phyloP scores from a whole-genome alignment of 2,888 invertebrate species.

The Eupithecia centaureata region DNA sequence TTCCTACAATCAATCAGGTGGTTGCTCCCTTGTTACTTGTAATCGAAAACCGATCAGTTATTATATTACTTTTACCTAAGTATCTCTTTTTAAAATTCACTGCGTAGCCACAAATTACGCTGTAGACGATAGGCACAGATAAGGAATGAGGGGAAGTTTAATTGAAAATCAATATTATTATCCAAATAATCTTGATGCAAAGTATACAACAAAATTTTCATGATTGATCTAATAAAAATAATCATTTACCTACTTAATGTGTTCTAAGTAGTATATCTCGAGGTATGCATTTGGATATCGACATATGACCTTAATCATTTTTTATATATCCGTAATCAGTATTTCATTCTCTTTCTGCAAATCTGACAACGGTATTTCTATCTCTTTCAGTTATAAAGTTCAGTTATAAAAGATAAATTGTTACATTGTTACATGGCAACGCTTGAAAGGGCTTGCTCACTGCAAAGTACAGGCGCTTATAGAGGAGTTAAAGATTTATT shows the following conservation, averaged over 20 bases:
- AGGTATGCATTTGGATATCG: too few species aligned
- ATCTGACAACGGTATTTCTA: too few species aligned
- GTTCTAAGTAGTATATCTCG: too few species aligned
- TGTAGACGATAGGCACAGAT: conserved; percentile 25
- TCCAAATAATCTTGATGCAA: not conserved
- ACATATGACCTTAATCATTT: too few species aligned
- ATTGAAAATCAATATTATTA: conserved; percentile 5
- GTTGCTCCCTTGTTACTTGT: not conserved
- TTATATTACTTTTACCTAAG: too few species aligned
- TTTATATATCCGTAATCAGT: too few species aligned
- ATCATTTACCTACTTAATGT: too few species aligned
- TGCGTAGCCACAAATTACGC: conserved; percentile 54
- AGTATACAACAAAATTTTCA: not conserved
- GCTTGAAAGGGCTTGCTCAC: not conserved
- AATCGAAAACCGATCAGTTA: conserved; percentile 35
- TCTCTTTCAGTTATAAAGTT: too few species aligned
- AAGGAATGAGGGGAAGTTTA: conserved; percentile 22
- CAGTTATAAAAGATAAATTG: too few species aligned
- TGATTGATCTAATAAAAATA: not conserved
- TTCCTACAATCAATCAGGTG: too few species aligned
- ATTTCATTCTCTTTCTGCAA: too few species aligned
- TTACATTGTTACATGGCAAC: not conserved
- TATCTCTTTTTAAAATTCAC: conserved; percentile 21
- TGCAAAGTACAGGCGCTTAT: not conserved
- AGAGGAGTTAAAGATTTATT: not conserved